These are phyloP conservation scores for Glossosoma conforme DNA, from an alignment of 1,140 invertebrate genomes.

Conservation along the genomic window DNA sequence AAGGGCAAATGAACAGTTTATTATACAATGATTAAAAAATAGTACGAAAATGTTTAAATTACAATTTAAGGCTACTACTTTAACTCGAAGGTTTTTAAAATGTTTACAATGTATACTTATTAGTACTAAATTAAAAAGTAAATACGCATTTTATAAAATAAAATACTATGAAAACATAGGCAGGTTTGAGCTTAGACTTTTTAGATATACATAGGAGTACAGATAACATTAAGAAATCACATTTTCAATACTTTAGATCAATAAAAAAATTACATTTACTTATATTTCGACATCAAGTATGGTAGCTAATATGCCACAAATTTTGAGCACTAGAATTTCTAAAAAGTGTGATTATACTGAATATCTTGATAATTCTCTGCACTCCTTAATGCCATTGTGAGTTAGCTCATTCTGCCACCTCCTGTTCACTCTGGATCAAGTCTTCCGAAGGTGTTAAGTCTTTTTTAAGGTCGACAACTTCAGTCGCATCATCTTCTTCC, in stretches of 20 bases:
- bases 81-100: too few relatives aligned
- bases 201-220: slow-evolving; percentile 14
- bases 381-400: not conserved
- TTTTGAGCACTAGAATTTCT: too few relatives aligned
- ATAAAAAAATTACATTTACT: too few relatives aligned
- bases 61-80: too few relatives aligned
- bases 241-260: not conserved
- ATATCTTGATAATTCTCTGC: slow-evolving; percentile 1
- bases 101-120: not conserved
- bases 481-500: slow-evolving; percentile 22
- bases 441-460: slow-evolving; percentile 41
- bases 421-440: slow-evolving; percentile 43
- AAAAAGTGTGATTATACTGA: not conserved
- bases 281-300: too few relatives aligned
- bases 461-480: slow-evolving; percentile 33
- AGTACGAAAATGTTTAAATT: too few relatives aligned
- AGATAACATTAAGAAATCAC: not conserved
- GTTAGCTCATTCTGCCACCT: slow-evolving; percentile 37
- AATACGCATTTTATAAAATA: not conserved
- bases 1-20: too few relatives aligned
- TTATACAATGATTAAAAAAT: too few relatives aligned
- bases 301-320: too few relatives aligned
- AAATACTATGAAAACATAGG: slow-evolving; percentile 15
- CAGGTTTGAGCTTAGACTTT: slow-evolving; percentile 30
- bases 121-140: slow-evolving; percentile 1